phyloP scores from a whole-genome alignment of 1,140 invertebrate genomes.

The Spodoptera frugiperda region DNA sequence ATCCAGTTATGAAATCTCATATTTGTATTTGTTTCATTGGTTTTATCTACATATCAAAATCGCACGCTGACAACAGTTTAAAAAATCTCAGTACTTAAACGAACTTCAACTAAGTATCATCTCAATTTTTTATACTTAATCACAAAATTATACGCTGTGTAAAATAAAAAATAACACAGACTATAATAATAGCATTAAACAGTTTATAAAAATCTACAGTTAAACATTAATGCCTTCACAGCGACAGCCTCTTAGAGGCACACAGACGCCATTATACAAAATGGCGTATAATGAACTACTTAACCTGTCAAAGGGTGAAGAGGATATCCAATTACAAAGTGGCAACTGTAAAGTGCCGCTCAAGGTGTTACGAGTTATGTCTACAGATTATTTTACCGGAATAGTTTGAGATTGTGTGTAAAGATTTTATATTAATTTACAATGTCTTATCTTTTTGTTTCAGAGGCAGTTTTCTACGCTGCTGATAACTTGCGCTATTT shows the following conservation, averaged over 20 bases:
- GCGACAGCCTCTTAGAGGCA: not conserved
- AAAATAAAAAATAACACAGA: not conserved
- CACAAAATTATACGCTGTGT: not conserved
- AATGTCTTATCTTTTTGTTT: no score
- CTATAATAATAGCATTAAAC: not conserved
- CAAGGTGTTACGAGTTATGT: constrained; percentile 49
- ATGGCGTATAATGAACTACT: constrained; percentile 57
- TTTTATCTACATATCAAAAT: no score
- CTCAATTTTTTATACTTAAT: no score
- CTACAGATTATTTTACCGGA: constrained; percentile 43
- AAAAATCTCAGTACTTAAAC: no score
- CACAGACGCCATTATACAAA: constrained; percentile 49
- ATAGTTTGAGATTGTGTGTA: not conserved
- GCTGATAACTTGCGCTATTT: no score
- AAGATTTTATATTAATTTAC: not conserved
- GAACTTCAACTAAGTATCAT: no score
- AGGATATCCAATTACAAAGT: constrained; percentile 59
- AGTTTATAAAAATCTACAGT: not conserved
- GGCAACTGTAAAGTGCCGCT: constrained; percentile 55
- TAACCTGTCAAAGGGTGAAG: constrained; percentile 62
- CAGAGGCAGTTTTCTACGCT: no score
- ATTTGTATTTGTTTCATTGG: no score
- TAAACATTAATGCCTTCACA: constrained; percentile 28
- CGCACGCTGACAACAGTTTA: no score
- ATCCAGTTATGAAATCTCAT: no score